These are phyloP conservation scores for Monochamus alternatus DNA, from an alignment of 2,888 invertebrate species.

Conservation along the genomic window DNA sequence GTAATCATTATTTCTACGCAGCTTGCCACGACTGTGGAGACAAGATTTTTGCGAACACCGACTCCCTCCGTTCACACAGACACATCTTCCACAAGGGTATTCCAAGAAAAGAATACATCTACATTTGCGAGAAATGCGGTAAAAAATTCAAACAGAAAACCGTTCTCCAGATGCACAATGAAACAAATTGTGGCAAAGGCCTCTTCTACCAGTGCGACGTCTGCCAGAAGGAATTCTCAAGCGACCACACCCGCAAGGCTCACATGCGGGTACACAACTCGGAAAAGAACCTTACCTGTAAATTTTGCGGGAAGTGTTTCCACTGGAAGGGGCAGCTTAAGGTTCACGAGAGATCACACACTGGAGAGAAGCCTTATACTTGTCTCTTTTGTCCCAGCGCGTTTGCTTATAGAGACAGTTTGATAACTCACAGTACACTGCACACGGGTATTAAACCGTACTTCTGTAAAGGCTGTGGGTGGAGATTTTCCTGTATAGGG, in stretches of 20 bases:
- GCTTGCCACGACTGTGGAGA: constrained; percentile 69
- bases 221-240: constrained; percentile 70
- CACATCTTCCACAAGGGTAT: constrained; percentile 62
- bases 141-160: constrained; percentile 67
- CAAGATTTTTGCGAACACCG: constrained; percentile 69
- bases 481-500: constrained; percentile 71
- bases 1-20: background rate
- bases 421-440: constrained; percentile 71
- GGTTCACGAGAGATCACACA: constrained; percentile 70
- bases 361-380: constrained; percentile 72
- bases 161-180: constrained; percentile 69
- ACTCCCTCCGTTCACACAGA: constrained; percentile 70
- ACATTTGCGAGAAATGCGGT: constrained; percentile 65
- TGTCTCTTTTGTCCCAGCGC: constrained; percentile 68
- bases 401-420: constrained; percentile 71
- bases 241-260: constrained; percentile 69
- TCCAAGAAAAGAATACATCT: constrained; percentile 60
- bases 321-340: constrained; percentile 67
- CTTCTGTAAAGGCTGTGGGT: constrained; percentile 71
- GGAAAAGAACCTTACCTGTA: constrained; percentile 63
- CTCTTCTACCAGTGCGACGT: constrained; percentile 63
- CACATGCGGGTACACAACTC: constrained; percentile 70
- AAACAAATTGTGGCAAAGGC: constrained; percentile 69
- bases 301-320: constrained; percentile 66
- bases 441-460: constrained; percentile 72